These are phyloP conservation scores for Rallus limicola DNA, from an alignment of 2,113 vertebrate species.

Conservation along the genomic window DNA sequence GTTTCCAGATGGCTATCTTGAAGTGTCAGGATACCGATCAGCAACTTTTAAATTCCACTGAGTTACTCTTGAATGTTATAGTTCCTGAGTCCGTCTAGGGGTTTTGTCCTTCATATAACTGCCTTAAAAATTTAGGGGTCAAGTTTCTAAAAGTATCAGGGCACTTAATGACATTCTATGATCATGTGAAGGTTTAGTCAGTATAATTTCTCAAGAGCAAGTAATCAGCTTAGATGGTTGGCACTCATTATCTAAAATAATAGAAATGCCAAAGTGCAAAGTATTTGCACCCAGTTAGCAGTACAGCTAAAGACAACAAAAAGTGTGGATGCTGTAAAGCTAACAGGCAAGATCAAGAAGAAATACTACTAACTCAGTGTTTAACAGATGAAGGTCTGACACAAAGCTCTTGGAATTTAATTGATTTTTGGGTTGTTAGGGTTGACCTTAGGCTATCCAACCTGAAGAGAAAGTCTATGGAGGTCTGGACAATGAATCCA, in stretches of 20 bases:
- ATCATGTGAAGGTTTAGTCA: not conserved
- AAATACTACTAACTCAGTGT: not conserved
- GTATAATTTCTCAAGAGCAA: not conserved
- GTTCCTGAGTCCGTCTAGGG: not conserved
- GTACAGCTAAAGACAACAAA: not conserved
- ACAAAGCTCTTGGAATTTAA: not conserved
- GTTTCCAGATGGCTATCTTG: not conserved
- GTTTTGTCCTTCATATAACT: not conserved
- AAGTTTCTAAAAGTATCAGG: not conserved
- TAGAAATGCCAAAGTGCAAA: not conserved
- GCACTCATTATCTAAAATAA: not conserved
- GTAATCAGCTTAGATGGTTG: not conserved
- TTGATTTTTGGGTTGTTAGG: not conserved
- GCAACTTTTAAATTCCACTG: not conserved
- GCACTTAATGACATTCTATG: not conserved
- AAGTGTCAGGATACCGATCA: not conserved
- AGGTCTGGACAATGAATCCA: not conserved
- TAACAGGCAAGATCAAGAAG: not conserved
- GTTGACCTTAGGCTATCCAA: not conserved
- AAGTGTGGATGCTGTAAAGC: not conserved
- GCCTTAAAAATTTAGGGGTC: not conserved
- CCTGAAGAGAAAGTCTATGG: not conserved
- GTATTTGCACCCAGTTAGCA: not conserved
- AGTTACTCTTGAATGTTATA: not conserved
- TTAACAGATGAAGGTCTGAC: not conserved